Evolutionary conservation across 2,797 vertebrate species (phyloP).

Genomic region (Eleutherodactylus coqui): DNA sequence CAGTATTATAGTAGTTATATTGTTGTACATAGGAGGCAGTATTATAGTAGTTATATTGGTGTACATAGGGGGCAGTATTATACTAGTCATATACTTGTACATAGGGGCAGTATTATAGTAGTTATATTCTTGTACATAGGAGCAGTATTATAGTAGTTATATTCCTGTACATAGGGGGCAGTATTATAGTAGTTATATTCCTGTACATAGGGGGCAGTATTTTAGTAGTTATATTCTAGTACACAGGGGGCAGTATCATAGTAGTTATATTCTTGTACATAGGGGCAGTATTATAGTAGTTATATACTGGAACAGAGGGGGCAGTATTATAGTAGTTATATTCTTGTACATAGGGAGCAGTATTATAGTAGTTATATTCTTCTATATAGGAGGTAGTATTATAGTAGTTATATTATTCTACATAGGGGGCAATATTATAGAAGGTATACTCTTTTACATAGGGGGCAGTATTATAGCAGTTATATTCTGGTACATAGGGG

Average conservation of each 20-base stretch:
- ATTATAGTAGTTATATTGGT: conserved; percentile 1
- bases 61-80: not conserved
- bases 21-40: not conserved
- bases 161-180: not conserved
- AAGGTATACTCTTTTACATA: no score
- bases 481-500: no score
- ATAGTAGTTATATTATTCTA: no score
- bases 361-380: no score
- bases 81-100: not conserved
- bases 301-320: no score
- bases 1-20: conserved; percentile 7
- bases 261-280: no score
- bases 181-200: conserved; percentile 12
- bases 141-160: not conserved
- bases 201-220: not conserved
- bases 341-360: no score
- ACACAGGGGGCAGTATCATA: not conserved
- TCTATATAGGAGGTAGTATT: no score
- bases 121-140: conserved; percentile 11
- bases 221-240: conserved; percentile 11
- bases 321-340: no score
- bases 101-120: conserved; percentile 5
- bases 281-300: no score
- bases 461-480: no score
- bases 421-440: no score